These are phyloP conservation scores for Caretta caretta DNA, from an alignment of 2,113 vertebrate species.

Conservation along the genomic window DNA sequence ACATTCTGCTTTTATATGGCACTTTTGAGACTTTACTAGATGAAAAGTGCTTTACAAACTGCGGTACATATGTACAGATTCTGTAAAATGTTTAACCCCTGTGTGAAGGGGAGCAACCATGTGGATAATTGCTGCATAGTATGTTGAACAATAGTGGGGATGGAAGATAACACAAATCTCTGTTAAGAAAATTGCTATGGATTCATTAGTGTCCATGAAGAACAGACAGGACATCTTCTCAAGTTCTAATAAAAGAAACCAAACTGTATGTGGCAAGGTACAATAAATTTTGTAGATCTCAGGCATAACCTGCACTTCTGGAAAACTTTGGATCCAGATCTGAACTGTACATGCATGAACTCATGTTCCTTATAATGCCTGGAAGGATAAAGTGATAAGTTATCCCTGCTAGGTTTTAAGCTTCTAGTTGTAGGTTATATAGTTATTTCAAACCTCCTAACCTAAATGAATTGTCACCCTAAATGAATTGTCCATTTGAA, in stretches of 20 bases:
- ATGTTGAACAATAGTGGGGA: rapidly evolving
- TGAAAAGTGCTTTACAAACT: background rate
- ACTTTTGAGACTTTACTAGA: background rate
- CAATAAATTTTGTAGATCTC: background rate
- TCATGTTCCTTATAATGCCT: background rate
- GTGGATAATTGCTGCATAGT: background rate
- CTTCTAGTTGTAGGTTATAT: background rate
- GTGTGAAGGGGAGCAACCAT: rapidly evolving
- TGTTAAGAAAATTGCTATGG: background rate
- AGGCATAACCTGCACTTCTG: background rate
- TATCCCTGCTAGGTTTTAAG: background rate
- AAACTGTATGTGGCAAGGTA: background rate
- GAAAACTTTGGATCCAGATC: background rate
- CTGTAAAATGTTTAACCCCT: background rate
- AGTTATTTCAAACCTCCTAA: background rate
- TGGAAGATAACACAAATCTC: background rate
- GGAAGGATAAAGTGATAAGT: background rate
- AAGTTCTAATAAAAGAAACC: no score
- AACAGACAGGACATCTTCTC: rapidly evolving
- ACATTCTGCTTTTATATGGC: background rate
- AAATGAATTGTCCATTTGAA: background rate
- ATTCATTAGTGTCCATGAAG: background rate
- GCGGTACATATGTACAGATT: background rate
- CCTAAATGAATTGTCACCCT: background rate
- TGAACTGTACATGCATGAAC: background rate